These are phyloP conservation scores for Stenurella melanura DNA, from an alignment of 2,888 invertebrate species.

Conservation along the genomic window DNA sequence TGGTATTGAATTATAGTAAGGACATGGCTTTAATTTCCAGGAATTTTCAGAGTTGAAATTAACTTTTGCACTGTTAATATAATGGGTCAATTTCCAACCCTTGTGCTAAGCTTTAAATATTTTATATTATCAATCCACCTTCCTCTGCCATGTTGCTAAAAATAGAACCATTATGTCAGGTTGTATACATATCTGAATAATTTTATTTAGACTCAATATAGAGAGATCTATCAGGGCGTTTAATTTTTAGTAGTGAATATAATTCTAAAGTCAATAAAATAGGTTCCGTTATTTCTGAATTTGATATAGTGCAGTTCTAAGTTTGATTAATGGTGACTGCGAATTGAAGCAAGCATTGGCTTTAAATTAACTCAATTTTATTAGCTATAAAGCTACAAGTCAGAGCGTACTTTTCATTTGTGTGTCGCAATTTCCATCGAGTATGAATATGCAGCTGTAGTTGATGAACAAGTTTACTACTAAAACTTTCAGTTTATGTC, in stretches of 20 bases:
- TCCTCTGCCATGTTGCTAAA: no score
- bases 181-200: neutral
- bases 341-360: neutral
- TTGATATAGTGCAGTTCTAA: neutral
- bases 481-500: no score
- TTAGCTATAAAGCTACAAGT: neutral
- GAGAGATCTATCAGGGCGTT: neutral
- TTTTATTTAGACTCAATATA: no score
- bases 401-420: neutral
- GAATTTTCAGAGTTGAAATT: no score
- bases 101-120: no score
- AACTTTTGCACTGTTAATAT: no score
- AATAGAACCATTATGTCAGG: neutral
- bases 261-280: neutral
- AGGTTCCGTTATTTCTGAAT: neutral
- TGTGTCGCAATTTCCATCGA: neutral
- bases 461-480: neutral
- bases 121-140: no score
- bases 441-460: neutral
- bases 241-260: neutral
- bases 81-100: no score
- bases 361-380: neutral
- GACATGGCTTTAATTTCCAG: no score
- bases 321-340: neutral
- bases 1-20: no score